Conservation (phyloP, 2,797 vertebrate species). For the Rhinella marina region DNA sequence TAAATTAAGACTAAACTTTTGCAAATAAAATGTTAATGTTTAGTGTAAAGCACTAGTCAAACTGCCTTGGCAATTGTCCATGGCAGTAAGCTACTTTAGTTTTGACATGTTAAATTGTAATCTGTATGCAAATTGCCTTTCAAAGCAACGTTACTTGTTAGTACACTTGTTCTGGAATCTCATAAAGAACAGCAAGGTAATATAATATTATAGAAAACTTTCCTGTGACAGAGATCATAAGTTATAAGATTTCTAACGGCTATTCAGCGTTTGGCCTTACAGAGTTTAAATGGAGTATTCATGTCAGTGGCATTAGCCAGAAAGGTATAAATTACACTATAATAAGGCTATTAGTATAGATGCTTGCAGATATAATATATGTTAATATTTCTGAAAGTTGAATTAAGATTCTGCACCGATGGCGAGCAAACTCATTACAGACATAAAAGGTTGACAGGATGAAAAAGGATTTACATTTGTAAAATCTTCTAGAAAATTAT, state of each 20-base stretch:
- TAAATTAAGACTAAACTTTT: constrained; percentile 74
- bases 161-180: constrained; percentile 25
- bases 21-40: constrained; percentile 74
- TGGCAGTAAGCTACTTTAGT: constrained; percentile 71
- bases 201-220: constrained; percentile 44
- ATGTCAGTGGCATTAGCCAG: constrained; percentile 64
- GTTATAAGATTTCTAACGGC: constrained; percentile 39
- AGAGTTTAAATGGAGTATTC: constrained; percentile 55
- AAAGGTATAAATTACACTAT: constrained; percentile 68
- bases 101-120: constrained; percentile 73
- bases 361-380: constrained; percentile 69
- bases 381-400: constrained; percentile 74
- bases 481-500: constrained; percentile 76
- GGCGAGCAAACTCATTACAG: constrained; percentile 77
- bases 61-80: constrained; percentile 67
- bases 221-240: constrained; percentile 43
- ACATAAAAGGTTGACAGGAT: constrained; percentile 75
- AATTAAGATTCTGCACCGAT: constrained; percentile 75
- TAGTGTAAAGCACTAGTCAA: constrained; percentile 71
- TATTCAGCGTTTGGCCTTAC: constrained; percentile 47
- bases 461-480: constrained; percentile 78
- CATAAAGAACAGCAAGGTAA: constrained; percentile 31
- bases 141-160: constrained; percentile 69
- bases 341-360: constrained; percentile 72
- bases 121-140: constrained; percentile 73